These are phyloP conservation scores for Ardeotis arabs DNA, from an alignment of 2,113 vertebrate species.

Conservation along the genomic window DNA sequence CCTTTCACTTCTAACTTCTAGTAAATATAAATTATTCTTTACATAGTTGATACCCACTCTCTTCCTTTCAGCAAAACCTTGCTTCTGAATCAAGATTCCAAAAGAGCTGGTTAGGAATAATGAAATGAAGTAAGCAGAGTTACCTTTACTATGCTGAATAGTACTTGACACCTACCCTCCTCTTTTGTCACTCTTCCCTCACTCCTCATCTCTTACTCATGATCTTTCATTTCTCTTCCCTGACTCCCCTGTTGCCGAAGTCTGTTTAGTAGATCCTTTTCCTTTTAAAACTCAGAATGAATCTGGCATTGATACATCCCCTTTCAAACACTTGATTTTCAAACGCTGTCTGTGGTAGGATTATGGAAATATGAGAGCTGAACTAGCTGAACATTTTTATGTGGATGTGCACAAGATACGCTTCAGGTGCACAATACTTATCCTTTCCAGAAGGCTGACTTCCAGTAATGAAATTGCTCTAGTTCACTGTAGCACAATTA, in stretches of 20 bases:
- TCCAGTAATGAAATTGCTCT: neutral
- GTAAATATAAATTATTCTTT: neutral
- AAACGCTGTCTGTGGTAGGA: neutral
- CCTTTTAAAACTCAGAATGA: neutral
- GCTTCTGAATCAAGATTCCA: neutral
- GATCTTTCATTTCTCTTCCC: neutral
- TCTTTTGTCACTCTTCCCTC: neutral
- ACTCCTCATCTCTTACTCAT: neutral
- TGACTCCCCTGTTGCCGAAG: neutral
- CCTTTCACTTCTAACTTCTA: neutral
- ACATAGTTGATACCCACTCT: neutral
- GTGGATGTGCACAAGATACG: neutral
- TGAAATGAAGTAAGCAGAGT: neutral
- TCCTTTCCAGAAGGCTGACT: neutral
- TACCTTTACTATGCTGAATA: neutral
- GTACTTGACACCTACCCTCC: neutral
- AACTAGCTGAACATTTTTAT: neutral
- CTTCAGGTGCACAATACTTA: neutral
- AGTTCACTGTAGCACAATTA: neutral
- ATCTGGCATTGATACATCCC: neutral
- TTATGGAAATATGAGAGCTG: neutral
- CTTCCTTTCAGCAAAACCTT: neutral
- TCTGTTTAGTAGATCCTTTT: neutral
- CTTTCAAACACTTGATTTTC: neutral
- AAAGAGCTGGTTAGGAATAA: neutral